These are phyloP conservation scores for Listronotus bonariensis DNA, from an alignment of 1,140 invertebrate species.

Conservation along the genomic window DNA sequence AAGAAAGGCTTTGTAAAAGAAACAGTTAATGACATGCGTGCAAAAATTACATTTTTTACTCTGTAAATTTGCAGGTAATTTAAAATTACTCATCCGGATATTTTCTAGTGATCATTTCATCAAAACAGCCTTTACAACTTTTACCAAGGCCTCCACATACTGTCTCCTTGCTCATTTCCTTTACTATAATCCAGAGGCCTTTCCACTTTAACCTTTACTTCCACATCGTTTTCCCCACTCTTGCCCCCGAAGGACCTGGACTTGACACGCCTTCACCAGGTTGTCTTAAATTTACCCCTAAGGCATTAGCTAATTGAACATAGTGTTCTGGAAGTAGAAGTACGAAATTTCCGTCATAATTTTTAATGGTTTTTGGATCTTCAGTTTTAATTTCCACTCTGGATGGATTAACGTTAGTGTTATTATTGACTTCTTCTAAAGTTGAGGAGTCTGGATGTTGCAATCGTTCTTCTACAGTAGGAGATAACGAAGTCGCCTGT, in stretches of 20 bases:
- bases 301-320: constrained; percentile 51
- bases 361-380: constrained; percentile 41
- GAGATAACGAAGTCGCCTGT: constrained; percentile 47
- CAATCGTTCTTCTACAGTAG: constrained; percentile 34
- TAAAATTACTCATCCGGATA: too few relatives aligned
- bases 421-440: constrained; percentile 49
- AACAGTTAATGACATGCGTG: too few relatives aligned
- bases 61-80: too few relatives aligned
- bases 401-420: constrained; percentile 25
- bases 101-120: too few relatives aligned
- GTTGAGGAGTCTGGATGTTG: constrained; percentile 39
- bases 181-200: constrained; percentile 50
- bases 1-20: too few relatives aligned
- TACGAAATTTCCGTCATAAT: constrained; percentile 53
- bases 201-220: constrained; percentile 30
- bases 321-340: constrained; percentile 55
- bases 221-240: constrained; percentile 2
- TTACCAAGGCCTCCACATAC: constrained; percentile 53
- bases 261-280: constrained; percentile 28
- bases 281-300: constrained; percentile 52
- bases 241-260: constrained; percentile 32
- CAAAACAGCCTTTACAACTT: not conserved
- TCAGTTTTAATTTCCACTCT: constrained; percentile 24
- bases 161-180: constrained; percentile 44
- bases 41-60: too few relatives aligned